A percentile compares a stretch with the other conserved stretches of the same genome.
phyloP scores from a whole-genome alignment of 1,140 invertebrate genomes.

The Drosophila baimaii region DNA sequence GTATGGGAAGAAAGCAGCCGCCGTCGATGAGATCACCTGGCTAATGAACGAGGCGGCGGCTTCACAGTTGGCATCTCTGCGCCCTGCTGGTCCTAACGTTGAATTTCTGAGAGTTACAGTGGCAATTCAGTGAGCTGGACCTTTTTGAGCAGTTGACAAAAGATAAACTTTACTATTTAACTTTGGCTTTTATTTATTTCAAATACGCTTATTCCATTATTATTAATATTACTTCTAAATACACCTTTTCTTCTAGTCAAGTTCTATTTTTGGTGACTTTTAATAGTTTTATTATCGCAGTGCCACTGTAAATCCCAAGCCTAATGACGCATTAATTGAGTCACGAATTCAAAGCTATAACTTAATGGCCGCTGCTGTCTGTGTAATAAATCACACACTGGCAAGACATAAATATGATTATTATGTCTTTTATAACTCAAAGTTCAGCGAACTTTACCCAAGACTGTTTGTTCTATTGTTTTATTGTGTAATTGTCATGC shows the following conservation, averaged over 20 bases:
- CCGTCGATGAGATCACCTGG: slow-evolving; percentile 31
- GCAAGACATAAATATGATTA: slow-evolving; percentile 16
- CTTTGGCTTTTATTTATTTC: neutral
- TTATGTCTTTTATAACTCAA: neutral
- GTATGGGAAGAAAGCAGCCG: slow-evolving; percentile 26
- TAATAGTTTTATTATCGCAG: neutral
- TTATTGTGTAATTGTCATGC: neutral
- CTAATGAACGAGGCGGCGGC: slow-evolving; percentile 29
- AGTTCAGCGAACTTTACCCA: slow-evolving; percentile 4
- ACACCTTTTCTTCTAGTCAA: no score
- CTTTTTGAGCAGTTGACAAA: neutral
- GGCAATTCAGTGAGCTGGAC: neutral
- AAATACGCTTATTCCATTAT: no score
- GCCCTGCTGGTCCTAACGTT: slow-evolving; percentile 13
- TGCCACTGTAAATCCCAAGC: neutral
- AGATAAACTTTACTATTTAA: neutral
- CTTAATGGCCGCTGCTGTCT: neutral
- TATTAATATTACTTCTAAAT: no score
- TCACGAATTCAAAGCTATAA: slow-evolving; percentile 10
- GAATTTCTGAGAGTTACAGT: slow-evolving; percentile 3
- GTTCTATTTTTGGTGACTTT: no score
- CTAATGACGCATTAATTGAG: slow-evolving; percentile 4
- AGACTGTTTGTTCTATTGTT: no score
- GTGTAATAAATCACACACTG: slow-evolving; percentile 14
- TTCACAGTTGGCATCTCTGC: slow-evolving; percentile 5